Percentiles rank a stretch among this genome's conserved stretches.
Evolutionary conservation across 2,113 vertebrate species (phyloP).

Genomic region (Circaetus cinerascens): DNA sequence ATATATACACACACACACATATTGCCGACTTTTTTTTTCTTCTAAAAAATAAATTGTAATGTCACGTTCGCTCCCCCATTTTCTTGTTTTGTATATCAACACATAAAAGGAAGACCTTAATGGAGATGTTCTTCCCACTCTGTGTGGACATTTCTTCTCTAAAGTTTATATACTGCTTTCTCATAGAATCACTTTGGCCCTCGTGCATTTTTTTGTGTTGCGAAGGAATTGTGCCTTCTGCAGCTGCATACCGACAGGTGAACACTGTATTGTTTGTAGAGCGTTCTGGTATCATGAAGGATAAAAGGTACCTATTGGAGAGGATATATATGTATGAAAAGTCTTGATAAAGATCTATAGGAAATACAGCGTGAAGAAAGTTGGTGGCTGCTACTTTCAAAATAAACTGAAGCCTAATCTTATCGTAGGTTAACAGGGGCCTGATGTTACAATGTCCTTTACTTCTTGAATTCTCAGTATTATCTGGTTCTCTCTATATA

Average conservation of each 20-base stretch:
- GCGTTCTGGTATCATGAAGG: background rate
- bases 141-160: background rate
- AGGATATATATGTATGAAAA: background rate
- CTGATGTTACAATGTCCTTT: background rate
- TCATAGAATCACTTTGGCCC: background rate
- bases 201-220: fast-evolving
- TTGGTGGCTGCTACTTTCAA: background rate
- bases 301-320: background rate
- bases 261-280: background rate
- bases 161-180: background rate
- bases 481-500: background rate
- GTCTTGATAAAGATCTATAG: background rate
- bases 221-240: background rate
- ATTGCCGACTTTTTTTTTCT: background rate
- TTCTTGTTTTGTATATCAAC: background rate
- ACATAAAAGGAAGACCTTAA: background rate
- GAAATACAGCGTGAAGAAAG: background rate
- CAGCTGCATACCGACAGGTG: background rate
- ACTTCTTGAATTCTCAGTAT: background rate
- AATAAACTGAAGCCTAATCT: background rate
- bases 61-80: background rate
- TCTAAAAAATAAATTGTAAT: background rate
- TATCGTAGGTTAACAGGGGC: background rate
- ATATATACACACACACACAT: too few relatives aligned
- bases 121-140: background rate